phyloP scores from a whole-genome alignment of 2,888 invertebrate genomes.

The Stenchaetothrips biformis region DNA sequence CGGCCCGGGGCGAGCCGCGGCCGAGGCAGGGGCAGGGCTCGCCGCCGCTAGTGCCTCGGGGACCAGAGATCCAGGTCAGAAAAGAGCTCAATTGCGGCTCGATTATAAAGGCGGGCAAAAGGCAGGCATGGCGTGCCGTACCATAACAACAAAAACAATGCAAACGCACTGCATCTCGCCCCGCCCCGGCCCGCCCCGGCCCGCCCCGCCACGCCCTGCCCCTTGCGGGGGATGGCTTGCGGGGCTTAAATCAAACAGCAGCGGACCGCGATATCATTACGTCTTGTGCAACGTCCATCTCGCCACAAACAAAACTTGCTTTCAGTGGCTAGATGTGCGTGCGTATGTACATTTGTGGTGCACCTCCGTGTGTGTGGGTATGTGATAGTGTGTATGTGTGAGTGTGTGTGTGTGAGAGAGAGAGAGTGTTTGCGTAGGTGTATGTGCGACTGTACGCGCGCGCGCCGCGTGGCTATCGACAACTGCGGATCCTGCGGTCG shows the following conservation, averaged over 20 bases:
- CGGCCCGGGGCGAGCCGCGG: neutral
- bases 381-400: neutral
- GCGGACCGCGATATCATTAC: slow-evolving; percentile 10
- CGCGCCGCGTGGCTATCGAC: neutral
- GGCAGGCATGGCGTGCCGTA: neutral
- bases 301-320: slow-evolving; percentile 4
- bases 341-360: neutral
- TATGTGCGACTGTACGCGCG: neutral
- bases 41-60: neutral
- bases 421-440: neutral
- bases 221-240: neutral
- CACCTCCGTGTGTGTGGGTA: neutral
- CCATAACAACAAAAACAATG: too few relatives aligned
- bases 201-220: too few relatives aligned
- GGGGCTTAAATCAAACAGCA: slow-evolving; percentile 15
- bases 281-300: neutral
- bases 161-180: too few relatives aligned
- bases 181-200: too few relatives aligned
- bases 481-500: neutral
- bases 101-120: neutral
- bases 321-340: neutral
- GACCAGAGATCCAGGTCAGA: slow-evolving; percentile 16
- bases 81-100: slow-evolving; percentile 12
- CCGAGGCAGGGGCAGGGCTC: neutral
- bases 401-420: neutral